A percentile compares a stretch with the other conserved stretches of the same genome.
Evolutionary conservation across 2,888 invertebrate species (phyloP).

Genomic region (Euzetes globulus): DNA sequence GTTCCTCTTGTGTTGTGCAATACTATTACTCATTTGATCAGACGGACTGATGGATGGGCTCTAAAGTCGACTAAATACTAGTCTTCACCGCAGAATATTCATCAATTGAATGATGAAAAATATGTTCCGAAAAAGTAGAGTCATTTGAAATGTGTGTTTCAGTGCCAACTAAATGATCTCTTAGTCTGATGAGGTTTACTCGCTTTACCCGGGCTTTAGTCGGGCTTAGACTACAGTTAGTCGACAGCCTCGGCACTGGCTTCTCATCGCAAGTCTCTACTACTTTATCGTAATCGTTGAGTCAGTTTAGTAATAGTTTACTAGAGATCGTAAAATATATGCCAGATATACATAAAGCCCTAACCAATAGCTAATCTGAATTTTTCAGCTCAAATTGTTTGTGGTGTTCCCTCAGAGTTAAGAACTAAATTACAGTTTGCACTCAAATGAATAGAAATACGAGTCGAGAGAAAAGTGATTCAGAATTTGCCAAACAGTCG

Average conservation of each 20-base stretch:
- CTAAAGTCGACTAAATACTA: neutral
- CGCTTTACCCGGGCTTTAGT: neutral
- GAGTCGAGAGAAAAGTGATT: neutral
- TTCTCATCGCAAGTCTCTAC: neutral
- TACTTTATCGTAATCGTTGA: neutral
- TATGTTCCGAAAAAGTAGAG: neutral
- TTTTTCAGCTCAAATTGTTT: neutral
- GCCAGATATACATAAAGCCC: neutral
- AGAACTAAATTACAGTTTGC: slow-evolving; percentile 10
- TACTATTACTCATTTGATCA: neutral
- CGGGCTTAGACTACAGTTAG: neutral
- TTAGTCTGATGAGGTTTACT: slow-evolving; percentile 28
- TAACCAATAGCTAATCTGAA: slow-evolving; percentile 25
- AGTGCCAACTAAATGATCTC: slow-evolving; percentile 12
- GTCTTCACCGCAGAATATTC: neutral
- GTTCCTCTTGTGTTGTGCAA: neutral
- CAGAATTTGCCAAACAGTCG: neutral
- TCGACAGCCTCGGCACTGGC: neutral
- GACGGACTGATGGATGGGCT: neutral
- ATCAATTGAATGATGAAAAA: neutral
- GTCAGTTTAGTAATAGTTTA: slow-evolving; percentile 4
- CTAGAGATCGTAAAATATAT: slow-evolving; percentile 22
- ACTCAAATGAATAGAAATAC: slow-evolving; percentile 4
- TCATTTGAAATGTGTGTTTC: neutral
- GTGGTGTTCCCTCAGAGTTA: neutral